phyloP scores from a whole-genome alignment of 2,888 invertebrate species.

The Acronicta leporina region DNA sequence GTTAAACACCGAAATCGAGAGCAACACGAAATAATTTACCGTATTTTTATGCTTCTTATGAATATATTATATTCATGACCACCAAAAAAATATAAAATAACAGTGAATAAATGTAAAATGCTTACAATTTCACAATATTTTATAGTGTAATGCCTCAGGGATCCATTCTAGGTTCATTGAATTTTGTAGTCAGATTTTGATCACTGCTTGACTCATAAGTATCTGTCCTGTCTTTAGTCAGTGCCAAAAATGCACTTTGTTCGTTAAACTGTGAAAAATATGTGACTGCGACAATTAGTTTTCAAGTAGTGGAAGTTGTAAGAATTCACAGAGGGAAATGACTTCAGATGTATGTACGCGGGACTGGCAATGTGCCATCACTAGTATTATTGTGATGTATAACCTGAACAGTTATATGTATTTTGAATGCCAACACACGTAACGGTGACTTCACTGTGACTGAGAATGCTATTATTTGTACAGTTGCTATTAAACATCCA shows the following conservation, averaged over 20 bases:
- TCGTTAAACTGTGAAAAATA: background rate
- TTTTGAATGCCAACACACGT: constrained; percentile 24
- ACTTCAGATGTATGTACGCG: constrained; percentile 32
- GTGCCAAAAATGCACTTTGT: background rate
- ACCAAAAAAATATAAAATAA: background rate
- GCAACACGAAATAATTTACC: background rate
- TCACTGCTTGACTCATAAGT: background rate
- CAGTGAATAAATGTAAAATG: background rate
- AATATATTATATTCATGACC: background rate
- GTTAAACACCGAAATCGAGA: background rate
- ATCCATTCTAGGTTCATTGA: background rate
- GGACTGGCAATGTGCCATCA: constrained; percentile 37
- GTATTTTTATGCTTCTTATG: background rate
- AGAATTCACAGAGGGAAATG: constrained; percentile 38
- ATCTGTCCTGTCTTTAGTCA: background rate
- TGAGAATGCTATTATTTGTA: no score
- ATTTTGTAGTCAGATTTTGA: background rate
- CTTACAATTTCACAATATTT: background rate
- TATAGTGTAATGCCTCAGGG: background rate
- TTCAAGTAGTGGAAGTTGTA: constrained; percentile 12
- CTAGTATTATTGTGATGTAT: constrained; percentile 45
- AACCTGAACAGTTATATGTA: constrained; percentile 34
- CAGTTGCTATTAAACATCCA: no score
- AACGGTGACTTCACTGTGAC: constrained; percentile 3
- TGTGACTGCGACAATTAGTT: constrained; percentile 14